These are phyloP conservation scores for Branchinecta lynchi DNA, from an alignment of 1,140 invertebrate species.

Conservation along the genomic window DNA sequence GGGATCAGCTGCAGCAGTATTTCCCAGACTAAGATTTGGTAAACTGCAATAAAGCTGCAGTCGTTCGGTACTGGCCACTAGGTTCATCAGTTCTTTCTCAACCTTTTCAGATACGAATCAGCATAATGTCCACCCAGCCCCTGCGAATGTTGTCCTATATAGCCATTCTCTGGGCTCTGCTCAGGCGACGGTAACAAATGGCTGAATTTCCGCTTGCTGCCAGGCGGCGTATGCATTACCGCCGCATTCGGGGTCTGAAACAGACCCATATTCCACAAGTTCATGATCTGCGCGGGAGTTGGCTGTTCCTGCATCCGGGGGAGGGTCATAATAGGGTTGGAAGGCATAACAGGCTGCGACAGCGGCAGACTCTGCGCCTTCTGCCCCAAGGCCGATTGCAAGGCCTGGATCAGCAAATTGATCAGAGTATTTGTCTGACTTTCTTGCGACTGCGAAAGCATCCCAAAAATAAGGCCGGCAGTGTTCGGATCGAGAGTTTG, in stretches of 20 bases:
- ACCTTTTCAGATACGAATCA: slow-evolving; percentile 37
- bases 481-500: background rate
- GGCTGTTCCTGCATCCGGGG: slow-evolving; percentile 19
- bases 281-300: slow-evolving; percentile 15
- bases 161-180: slow-evolving; percentile 36
- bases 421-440: slow-evolving; percentile 2
- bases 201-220: slow-evolving; percentile 37
- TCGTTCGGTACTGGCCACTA: background rate
- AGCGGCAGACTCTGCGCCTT: slow-evolving; percentile 26
- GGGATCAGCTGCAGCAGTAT: too few relatives aligned
- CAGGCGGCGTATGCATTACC: slow-evolving; percentile 29
- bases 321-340: slow-evolving; percentile 10
- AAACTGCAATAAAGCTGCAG: too few relatives aligned
- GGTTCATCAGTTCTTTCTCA: slow-evolving; percentile 30
- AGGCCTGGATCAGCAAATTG: background rate
- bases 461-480: background rate
- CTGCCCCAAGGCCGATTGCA: slow-evolving; percentile 29
- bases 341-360: background rate
- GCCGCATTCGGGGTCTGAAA: background rate
- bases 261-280: background rate
- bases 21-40: too few relatives aligned
- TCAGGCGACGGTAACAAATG: slow-evolving; percentile 37
- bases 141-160: slow-evolving; percentile 42
- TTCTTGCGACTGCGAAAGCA: background rate
- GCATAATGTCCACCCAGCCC: slow-evolving; percentile 42